Base-by-base conservation (phyloP, 2,888 invertebrate species). In the Eristalis arbustorum region DNA sequence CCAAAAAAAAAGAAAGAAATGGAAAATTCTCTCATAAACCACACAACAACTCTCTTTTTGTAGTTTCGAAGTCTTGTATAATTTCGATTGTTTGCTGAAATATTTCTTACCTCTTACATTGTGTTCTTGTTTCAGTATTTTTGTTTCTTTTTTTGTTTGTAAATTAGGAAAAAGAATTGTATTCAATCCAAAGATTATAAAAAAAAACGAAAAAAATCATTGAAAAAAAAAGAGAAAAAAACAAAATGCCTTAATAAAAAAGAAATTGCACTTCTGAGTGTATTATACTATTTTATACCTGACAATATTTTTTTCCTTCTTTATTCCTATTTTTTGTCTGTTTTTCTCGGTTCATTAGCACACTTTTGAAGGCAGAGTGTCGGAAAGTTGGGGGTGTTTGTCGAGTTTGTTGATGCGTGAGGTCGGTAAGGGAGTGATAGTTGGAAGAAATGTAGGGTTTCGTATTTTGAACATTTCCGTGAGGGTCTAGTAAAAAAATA, bases 121-220 rank as follows among this genome's bases (percentile, higher is more conserved):
- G 56, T 71, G 64, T 71, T 71, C 25, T 59, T 80, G 66, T 69
- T 82, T 87, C 69, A 81, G 78, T 87, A 82, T 79, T 87, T 74
- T 77, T 84, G 62, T 68, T 76, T 64, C 37, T 31, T 64, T 63
- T 31, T 63, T 64, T 62, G 6, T 31, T 64, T 64, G 31, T 64
- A 31, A 64, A 34, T 49, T 37, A 34, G 49, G 62, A 63, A 68
- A 68, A 37, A 87, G 74, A 83, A 79, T 68, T 87, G 83, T 87
- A 87, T 87, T 75, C 78, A 83, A 79, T 83, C 87, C 87, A 87
- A 87, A 87, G 87, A 87, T 82, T 57, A 75, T 79, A 72, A 68
- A 76, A 73, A 68, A 76, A 73, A 79, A 57, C 40, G 49, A 76
- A 49, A 73, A 28, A 76, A 69, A 77, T 49, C 57, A 18, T 18